Evolutionary conservation across 2,888 invertebrate genomes (phyloP).

Genomic region (Nipponacmea schrenckii): DNA sequence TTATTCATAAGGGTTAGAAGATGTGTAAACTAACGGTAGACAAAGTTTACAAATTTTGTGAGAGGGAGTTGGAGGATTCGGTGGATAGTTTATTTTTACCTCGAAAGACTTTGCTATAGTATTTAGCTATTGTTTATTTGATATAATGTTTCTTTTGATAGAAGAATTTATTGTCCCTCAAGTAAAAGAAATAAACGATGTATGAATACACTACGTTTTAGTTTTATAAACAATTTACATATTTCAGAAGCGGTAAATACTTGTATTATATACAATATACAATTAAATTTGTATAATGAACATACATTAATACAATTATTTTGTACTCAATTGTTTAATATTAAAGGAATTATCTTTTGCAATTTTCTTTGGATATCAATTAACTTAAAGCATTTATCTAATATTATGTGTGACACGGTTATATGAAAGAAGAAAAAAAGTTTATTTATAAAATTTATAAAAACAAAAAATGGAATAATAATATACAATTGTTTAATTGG

Average conservation of each 20-base stretch:
- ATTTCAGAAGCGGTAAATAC: not conserved
- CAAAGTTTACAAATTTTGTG: slow-evolving; percentile 6
- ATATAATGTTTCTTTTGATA: slow-evolving; percentile 13
- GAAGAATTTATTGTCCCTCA: slow-evolving; percentile 21
- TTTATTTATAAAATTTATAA: too few species aligned
- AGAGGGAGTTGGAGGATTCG: not conserved
- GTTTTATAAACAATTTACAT: not conserved
- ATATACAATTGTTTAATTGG: too few species aligned
- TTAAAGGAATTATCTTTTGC: too few species aligned
- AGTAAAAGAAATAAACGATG: slow-evolving; percentile 20
- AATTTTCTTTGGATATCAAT: too few species aligned
- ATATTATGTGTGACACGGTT: too few species aligned
- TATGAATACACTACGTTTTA: slow-evolving; percentile 1
- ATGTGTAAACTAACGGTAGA: not conserved
- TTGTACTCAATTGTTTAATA: too few species aligned
- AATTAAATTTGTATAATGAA: too few species aligned
- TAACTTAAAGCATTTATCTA: too few species aligned
- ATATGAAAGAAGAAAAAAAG: too few species aligned
- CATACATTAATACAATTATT: too few species aligned
- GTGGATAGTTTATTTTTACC: not conserved
- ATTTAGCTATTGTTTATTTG: slow-evolving; percentile 11
- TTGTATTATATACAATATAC: too few species aligned
- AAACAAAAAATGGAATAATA: too few species aligned
- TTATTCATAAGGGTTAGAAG: not conserved
- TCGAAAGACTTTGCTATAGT: not conserved